These are phyloP conservation scores for Chironex yamaguchii DNA, from an alignment of 30 jellyfish, hydroid and myxozoan species.

Conservation along the genomic window DNA sequence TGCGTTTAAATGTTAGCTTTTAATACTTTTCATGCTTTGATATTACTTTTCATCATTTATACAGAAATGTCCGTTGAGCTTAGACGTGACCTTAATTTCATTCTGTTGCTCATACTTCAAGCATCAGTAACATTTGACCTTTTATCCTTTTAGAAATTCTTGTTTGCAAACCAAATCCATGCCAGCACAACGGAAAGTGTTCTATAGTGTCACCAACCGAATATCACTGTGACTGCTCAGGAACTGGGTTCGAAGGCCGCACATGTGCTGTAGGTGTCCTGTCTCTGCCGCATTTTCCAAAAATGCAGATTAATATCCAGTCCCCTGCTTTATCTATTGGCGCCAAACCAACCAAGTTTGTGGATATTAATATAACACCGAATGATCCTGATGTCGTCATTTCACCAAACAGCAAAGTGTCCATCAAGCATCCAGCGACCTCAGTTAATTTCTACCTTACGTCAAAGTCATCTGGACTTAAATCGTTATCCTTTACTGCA, in stretches of 20 bases:
- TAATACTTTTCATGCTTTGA: too few relatives aligned
- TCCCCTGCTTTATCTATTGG: not conserved
- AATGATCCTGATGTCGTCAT: conserved; percentile 58
- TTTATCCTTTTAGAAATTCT: conserved; percentile 81
- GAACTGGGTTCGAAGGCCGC: conserved; percentile 77
- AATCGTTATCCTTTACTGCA: conserved; percentile 54
- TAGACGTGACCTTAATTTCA: too few relatives aligned
- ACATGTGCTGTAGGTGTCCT: conserved; percentile 71
- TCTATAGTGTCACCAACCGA: conserved; percentile 65
- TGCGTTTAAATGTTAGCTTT: too few relatives aligned
- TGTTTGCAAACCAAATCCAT: conserved; percentile 95
- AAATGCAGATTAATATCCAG: conserved; percentile 28
- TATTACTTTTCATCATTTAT: too few relatives aligned
- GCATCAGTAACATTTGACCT: too few relatives aligned
- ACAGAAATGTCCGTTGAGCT: too few relatives aligned
- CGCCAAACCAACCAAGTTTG: conserved; percentile 60
- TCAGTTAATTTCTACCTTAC: conserved; percentile 6
- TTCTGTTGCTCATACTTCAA: too few relatives aligned
- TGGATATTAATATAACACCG: conserved; percentile 32
- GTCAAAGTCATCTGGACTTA: conserved; percentile 52
- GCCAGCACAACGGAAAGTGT: conserved; percentile 83
- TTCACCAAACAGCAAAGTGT: conserved; percentile 13
- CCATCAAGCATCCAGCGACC: conserved; percentile 14
- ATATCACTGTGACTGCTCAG: conserved; percentile 83
- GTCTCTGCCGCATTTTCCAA: conserved; percentile 53